Conservation (phyloP, 2,797 vertebrate genomes). For the Sitta carolinensis region DNA sequence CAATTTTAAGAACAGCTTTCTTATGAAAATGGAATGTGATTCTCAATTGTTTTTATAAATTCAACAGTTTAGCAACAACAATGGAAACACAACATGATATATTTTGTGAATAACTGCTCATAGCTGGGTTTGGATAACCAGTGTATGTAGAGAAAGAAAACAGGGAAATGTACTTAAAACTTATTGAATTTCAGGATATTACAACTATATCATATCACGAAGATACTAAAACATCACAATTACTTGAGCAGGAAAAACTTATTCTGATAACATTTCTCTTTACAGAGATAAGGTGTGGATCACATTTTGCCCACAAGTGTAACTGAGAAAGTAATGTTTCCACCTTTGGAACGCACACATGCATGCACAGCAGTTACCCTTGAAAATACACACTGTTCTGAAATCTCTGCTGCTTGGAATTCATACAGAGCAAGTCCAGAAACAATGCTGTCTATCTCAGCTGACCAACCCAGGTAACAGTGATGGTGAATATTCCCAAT, state of each 20-base stretch:
- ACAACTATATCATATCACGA: not conserved
- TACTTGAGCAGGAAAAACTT: not conserved
- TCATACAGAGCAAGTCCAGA: not conserved
- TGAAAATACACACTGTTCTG: not conserved
- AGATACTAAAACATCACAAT: not conserved
- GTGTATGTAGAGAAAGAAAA: not conserved
- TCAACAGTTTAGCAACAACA: not conserved
- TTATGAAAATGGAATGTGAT: not conserved
- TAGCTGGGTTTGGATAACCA: not conserved
- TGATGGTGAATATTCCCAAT: not conserved
- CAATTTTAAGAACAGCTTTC: not conserved
- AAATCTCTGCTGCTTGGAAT: not conserved
- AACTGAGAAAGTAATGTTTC: not conserved
- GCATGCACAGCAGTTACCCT: not conserved
- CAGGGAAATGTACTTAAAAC: not conserved
- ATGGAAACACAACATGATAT: accelerated
- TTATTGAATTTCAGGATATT: not conserved
- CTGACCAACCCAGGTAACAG: not conserved
- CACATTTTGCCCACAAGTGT: not conserved
- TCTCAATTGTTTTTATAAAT: not conserved
- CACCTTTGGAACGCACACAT: not conserved
- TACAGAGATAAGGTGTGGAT: not conserved
- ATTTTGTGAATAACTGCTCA: not conserved
- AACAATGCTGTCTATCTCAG: not conserved
- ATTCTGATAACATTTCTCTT: not conserved